These are phyloP conservation scores for Lucifuga dentata DNA, from an alignment of 2,113 vertebrate genomes.

Conservation along the genomic window DNA sequence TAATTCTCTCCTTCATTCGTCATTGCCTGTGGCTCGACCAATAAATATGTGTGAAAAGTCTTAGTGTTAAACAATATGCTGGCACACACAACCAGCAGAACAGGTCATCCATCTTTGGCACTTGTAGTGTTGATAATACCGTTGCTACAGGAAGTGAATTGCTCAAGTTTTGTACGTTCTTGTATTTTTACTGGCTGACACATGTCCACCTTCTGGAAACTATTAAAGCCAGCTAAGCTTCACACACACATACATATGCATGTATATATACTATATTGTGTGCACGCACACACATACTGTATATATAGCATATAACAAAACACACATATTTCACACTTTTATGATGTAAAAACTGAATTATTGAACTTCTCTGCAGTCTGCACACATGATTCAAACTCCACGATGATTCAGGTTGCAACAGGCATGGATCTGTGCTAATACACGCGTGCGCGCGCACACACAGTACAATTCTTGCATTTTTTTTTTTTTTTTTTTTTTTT, in stretches of 20 bases:
- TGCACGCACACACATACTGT: constrained; percentile 21
- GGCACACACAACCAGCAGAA: constrained; percentile 39
- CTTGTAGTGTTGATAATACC: constrained; percentile 35
- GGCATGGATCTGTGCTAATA: not conserved
- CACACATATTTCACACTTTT: not conserved
- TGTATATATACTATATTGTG: constrained; percentile 6
- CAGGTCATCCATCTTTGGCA: constrained; percentile 42
- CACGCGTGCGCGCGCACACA: no score
- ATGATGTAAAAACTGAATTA: constrained; percentile 12
- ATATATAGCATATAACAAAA: constrained; percentile 15
- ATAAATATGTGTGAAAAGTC: constrained; percentile 34
- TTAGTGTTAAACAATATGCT: constrained; percentile 14
- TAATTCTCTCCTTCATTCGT: constrained; percentile 2
- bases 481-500: no score
- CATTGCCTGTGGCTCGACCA: constrained; percentile 31
- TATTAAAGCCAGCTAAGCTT: constrained; percentile 69
- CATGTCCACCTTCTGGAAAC: constrained; percentile 70
- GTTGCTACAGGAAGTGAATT: constrained; percentile 67
- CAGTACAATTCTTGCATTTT: no score
- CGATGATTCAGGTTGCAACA: constrained; percentile 5
- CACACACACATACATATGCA: constrained; percentile 5
- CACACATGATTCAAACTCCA: not conserved
- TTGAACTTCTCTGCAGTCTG: constrained; percentile 2
- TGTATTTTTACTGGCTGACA: constrained; percentile 79
- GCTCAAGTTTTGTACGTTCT: constrained; percentile 60